Conservation (phyloP, 2,888 invertebrate species). For the Crepidodera aurea region DNA sequence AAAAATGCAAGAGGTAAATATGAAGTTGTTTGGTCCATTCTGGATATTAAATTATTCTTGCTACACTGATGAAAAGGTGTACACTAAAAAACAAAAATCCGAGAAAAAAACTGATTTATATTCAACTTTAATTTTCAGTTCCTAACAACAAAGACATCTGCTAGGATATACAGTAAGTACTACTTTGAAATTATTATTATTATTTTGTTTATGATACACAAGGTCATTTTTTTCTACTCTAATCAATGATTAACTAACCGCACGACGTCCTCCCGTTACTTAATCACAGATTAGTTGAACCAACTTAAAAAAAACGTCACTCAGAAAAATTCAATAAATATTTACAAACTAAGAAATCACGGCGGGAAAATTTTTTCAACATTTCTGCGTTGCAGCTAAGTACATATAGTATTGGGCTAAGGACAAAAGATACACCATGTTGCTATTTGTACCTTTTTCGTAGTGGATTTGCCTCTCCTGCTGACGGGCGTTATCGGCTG, state of each 20-base stretch:
- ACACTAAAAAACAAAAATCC: too few species aligned
- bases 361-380: constrained; percentile 47
- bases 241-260: not conserved
- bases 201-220: constrained; percentile 14
- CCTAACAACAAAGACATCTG: too few species aligned
- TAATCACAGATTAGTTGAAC: constrained; percentile 7
- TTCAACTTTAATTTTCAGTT: too few species aligned
- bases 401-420: constrained; percentile 63
- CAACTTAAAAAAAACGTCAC: constrained; percentile 12
- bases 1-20: too few species aligned
- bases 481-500: constrained; percentile 96
- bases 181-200: constrained; percentile 1
- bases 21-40: too few species aligned
- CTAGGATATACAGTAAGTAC: constrained; percentile 16
- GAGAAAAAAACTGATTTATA: too few species aligned
- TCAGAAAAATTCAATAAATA: constrained; percentile 31
- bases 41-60: too few species aligned
- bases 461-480: constrained; percentile 95
- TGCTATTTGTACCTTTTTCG: constrained; percentile 86
- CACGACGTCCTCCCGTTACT: not conserved
- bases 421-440: constrained; percentile 62
- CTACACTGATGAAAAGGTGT: too few species aligned
- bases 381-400: constrained; percentile 61
- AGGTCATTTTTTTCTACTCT: not conserved
- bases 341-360: constrained; percentile 37